Conservation (phyloP, 30 jellyfish, hydroid and myxozoan genomes). For the Clytia hemisphaerica region DNA sequence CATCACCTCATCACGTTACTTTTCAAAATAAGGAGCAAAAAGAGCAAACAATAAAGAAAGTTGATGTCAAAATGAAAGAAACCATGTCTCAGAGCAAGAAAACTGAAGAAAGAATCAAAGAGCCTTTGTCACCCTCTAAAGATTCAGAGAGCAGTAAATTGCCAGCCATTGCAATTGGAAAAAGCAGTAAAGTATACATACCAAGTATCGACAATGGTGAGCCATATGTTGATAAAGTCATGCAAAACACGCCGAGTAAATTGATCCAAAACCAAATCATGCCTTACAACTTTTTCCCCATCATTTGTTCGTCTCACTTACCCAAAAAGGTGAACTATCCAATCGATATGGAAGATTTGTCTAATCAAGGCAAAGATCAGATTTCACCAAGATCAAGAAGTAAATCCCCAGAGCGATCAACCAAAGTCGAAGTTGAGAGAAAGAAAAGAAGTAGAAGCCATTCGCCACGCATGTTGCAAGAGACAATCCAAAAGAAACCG, state of each 20-base stretch:
- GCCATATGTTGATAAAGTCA: neutral
- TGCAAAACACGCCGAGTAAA: neutral
- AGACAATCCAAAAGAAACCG: neutral
- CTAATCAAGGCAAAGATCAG: neutral
- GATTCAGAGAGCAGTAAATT: neutral
- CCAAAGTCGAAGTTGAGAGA: neutral
- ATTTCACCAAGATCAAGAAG: constrained; percentile 14
- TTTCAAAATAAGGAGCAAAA: no score
- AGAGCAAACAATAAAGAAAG: no score
- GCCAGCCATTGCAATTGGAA: neutral
- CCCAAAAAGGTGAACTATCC: neutral
- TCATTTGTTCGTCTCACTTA: neutral
- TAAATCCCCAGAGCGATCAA: neutral
- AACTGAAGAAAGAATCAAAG: neutral
- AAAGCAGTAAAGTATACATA: neutral
- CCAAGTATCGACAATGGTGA: neutral
- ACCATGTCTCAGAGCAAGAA: no score
- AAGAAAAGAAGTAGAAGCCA: neutral
- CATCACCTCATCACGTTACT: no score
- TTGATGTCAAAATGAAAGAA: no score
- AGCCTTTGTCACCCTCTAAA: neutral
- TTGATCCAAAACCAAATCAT: neutral
- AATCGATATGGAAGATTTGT: neutral
- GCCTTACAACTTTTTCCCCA: constrained; percentile 4
- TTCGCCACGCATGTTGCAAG: neutral